These are phyloP conservation scores for Hassar affinis DNA, from an alignment of 2,113 vertebrate species.

Conservation along the genomic window DNA sequence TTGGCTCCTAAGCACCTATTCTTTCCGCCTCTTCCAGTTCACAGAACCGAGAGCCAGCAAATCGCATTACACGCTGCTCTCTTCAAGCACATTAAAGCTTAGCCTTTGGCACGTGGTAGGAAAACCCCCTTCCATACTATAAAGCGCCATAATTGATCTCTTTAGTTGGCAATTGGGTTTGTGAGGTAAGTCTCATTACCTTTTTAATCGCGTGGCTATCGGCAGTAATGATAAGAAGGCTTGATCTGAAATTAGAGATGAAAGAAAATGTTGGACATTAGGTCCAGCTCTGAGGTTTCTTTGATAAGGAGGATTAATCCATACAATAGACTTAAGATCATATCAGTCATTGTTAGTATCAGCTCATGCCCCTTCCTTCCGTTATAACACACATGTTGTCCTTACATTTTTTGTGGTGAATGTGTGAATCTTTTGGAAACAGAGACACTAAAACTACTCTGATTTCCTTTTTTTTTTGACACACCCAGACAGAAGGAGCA, in stretches of 20 bases:
- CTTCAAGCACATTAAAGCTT: constrained; percentile 59
- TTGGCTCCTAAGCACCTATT: constrained; percentile 43
- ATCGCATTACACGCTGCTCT: constrained; percentile 60
- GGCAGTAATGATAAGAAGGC: background rate
- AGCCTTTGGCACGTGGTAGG: constrained; percentile 48
- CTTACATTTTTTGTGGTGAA: too few relatives aligned
- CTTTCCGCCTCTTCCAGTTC: constrained; percentile 46
- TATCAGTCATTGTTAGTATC: background rate
- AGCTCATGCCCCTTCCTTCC: background rate
- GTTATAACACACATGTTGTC: background rate
- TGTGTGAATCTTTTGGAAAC: background rate
- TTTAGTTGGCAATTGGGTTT: constrained; percentile 37
- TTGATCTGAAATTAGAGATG: constrained; percentile 1
- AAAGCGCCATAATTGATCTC: constrained; percentile 32
- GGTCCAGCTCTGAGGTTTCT: constrained; percentile 20
- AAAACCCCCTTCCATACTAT: constrained; percentile 49
- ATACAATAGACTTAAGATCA: background rate
- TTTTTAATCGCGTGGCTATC: constrained; percentile 23
- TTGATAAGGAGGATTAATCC: constrained; percentile 3
- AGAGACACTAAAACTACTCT: too few relatives aligned
- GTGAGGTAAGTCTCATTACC: constrained; percentile 31
- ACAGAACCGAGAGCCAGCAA: constrained; percentile 54
- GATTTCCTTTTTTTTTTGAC: background rate
- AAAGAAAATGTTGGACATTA: constrained; percentile 3
- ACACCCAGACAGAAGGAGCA: background rate